Evolutionary conservation across 2,797 vertebrate species (phyloP).

Genomic region (Pangasius krempfi): DNA sequence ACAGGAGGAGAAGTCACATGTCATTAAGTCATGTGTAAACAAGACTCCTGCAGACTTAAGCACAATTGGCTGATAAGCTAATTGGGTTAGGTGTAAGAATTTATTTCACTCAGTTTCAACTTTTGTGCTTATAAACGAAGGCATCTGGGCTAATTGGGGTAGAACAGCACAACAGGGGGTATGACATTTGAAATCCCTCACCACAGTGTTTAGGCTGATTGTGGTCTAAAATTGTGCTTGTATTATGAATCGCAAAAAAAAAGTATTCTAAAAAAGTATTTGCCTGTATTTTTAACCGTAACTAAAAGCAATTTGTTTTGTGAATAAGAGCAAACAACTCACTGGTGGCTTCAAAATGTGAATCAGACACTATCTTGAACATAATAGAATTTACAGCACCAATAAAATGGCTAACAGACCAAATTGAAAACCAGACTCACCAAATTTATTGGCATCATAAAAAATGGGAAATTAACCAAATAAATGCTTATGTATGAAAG

Average conservation of each 20-base stretch:
- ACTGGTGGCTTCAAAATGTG: not conserved
- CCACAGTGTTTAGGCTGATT: not conserved
- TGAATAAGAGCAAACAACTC: too few relatives aligned
- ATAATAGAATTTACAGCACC: not conserved
- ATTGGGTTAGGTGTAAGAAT: not conserved
- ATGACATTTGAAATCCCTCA: not conserved
- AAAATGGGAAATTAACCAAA: not conserved
- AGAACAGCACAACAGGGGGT: not conserved
- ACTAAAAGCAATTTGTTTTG: not conserved
- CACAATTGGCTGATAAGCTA: conserved; percentile 1
- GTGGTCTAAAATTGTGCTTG: not conserved
- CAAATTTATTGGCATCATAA: not conserved
- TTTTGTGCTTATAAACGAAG: not conserved
- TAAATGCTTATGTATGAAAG: not conserved
- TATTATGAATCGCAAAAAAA: not conserved
- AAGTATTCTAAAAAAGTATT: not conserved
- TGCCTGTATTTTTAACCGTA: not conserved
- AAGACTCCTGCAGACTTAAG: not conserved
- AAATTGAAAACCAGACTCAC: not conserved
- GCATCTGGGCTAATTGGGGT: not conserved
- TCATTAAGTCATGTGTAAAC: not conserved
- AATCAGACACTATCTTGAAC: not conserved
- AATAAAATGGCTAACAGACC: not conserved
- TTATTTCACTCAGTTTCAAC: not conserved
- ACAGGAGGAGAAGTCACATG: not conserved